phyloP scores from a whole-genome alignment of 2,113 vertebrate species.

The Marcusenius ussheri region DNA sequence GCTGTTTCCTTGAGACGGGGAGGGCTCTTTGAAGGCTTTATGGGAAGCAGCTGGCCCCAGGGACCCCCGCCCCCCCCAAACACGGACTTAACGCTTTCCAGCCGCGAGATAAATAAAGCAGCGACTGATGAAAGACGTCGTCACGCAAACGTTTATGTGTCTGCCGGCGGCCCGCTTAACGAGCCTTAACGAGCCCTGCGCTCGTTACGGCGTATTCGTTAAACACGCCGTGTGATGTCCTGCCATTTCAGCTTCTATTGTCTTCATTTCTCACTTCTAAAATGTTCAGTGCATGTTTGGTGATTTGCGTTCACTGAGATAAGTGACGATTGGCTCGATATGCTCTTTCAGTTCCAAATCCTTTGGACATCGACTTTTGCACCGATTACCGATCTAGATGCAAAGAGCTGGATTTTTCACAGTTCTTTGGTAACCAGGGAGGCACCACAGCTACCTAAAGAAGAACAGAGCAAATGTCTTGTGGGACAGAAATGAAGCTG shows the following conservation, averaged over 20 bases:
- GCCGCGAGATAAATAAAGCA: background rate
- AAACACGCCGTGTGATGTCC: background rate
- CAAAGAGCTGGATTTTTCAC: background rate
- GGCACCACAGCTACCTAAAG: background rate
- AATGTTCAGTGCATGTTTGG: background rate
- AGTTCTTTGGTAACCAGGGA: background rate
- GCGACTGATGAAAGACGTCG: constrained; percentile 4
- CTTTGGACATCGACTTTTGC: background rate
- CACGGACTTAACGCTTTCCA: background rate
- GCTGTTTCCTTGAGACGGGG: background rate
- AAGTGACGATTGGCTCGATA: background rate
- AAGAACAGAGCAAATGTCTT: background rate
- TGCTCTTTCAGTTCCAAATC: background rate
- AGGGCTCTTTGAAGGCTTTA: constrained; percentile 7
- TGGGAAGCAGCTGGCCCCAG: background rate
- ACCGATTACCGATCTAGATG: background rate
- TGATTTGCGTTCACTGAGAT: background rate
- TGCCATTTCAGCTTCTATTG: background rate
- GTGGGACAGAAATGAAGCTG: background rate
- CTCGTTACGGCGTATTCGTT: background rate
- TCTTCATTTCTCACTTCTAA: background rate
- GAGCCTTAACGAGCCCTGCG: background rate
- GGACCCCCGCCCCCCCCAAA: background rate
- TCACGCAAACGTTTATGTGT: background rate
- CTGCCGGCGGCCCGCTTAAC: background rate